phyloP scores from a whole-genome alignment of 2,888 invertebrate species.

The Rhyacophila evoluta region DNA sequence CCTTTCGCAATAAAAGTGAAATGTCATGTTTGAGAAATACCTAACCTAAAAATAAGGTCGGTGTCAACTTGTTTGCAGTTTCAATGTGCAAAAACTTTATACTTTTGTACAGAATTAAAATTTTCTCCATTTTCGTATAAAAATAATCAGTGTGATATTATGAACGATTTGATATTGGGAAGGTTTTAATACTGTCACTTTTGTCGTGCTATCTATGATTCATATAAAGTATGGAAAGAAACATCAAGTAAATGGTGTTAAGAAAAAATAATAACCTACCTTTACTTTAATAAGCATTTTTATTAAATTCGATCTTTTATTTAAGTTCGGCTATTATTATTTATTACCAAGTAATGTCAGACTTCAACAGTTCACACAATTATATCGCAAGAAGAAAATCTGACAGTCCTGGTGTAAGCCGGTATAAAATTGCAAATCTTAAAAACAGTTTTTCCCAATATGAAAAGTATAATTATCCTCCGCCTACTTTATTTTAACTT shows the following conservation, averaged over 20 bases:
- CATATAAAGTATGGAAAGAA: too few species aligned
- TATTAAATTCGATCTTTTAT: constrained; percentile 33
- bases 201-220: neutral
- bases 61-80: too few species aligned
- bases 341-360: neutral
- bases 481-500: too few species aligned
- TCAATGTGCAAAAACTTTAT: too few species aligned
- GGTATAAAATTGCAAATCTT: neutral
- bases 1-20: too few species aligned
- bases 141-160: too few species aligned
- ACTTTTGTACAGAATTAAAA: too few species aligned
- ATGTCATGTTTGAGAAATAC: neutral
- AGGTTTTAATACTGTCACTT: neutral
- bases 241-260: neutral
- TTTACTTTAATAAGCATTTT: constrained; percentile 87
- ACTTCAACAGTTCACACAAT: too few species aligned
- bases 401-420: neutral
- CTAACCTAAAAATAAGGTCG: neutral
- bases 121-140: too few species aligned
- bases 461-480: too few species aligned
- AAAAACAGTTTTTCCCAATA: neutral
- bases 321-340: neutral
- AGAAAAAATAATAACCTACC: constrained; percentile 64
- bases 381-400: neutral
- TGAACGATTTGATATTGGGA: too few species aligned